Base-by-base conservation (phyloP, 2,888 invertebrate species). In the Beris chalybata region DNA sequence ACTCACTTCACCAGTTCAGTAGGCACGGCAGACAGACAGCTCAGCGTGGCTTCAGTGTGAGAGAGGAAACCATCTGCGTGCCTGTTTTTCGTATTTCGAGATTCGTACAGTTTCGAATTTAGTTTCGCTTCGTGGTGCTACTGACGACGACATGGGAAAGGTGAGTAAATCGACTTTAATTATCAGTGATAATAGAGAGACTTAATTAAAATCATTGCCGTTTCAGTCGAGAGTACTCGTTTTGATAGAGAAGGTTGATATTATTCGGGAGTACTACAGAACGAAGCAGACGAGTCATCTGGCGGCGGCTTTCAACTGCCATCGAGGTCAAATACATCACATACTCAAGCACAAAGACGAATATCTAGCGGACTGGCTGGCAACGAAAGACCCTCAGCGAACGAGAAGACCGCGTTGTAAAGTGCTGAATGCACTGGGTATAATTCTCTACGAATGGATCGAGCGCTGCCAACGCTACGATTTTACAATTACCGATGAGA, bases 371-470 rank as follows among this genome's bases (percentile, higher is more conserved):
- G 67, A 69, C 15, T 69, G 69, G 69, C 44, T 61, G 11, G 55
- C 66, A 22, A 59, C 66, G 22, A 61, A 54, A 38, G 66, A 69
- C 55, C 69, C 69, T 3, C 47, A 59, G 9, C 61, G 66, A 6
- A 55, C 64, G 30, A 31, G 69, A 32, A 32, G 69, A 31, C 58
- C 59, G 9, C 54, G 54, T 5, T 69, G 66, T 11, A 54, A 58
- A n/a, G 52, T 44, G 4, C 59, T 69, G 15, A 38, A 66, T 15
- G 38, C 64, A 0, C 44, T 69, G 38, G 69, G 69, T 11, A 43
- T 66, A n/a, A 64, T 69, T 32, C 43, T 69, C 4, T 69, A 50
- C 52, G 69, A 69, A 31, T 69, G 66, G 64, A 15, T 69, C 1
- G 38, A 57, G 45, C 69, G 69, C 11, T 55, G 54, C 12, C 47